These are phyloP conservation scores for Tryphoninae sp. DNA, from an alignment of 2,888 invertebrate genomes.

Conservation along the genomic window DNA sequence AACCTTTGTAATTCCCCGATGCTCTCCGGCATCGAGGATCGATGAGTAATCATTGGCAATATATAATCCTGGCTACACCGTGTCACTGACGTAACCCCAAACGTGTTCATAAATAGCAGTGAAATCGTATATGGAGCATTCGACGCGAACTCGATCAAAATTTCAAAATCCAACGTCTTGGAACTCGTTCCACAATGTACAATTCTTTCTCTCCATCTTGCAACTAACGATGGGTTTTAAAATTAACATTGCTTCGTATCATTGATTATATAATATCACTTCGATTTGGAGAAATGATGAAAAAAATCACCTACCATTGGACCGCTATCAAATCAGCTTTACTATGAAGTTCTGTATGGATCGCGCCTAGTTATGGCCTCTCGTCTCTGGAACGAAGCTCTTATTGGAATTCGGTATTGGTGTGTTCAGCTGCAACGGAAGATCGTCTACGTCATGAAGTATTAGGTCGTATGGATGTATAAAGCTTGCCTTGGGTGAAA, in stretches of 20 bases:
- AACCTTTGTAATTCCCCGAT: constrained; percentile 50
- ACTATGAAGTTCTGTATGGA: not conserved
- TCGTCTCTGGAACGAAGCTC: constrained; percentile 23
- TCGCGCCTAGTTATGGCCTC: not conserved
- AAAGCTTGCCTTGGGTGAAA: not conserved
- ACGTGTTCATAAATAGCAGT: not conserved
- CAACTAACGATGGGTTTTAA: no score
- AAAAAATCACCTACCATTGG: not conserved
- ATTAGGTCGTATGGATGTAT: not conserved
- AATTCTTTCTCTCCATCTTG: not conserved
- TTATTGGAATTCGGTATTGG: constrained; percentile 50
- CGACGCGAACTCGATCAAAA: not conserved
- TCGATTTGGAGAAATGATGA: no score
- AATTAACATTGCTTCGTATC: no score
- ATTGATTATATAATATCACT: no score
- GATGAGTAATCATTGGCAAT: constrained; percentile 42
- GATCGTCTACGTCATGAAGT: constrained; percentile 38
- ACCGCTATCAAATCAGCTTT: not conserved
- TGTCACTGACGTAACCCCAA: not conserved
- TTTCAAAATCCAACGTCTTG: not conserved
- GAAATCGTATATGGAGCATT: not conserved
- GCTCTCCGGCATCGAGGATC: constrained; percentile 19
- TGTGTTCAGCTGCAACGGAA: constrained; percentile 38
- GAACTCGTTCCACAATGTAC: not conserved
- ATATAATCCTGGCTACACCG: constrained; percentile 18